Percentiles rank a stretch among this genome's conserved stretches.
These are phyloP conservation scores for Pseudoatta argentina DNA, from an alignment of 1,140 invertebrate species.

Conservation along the genomic window DNA sequence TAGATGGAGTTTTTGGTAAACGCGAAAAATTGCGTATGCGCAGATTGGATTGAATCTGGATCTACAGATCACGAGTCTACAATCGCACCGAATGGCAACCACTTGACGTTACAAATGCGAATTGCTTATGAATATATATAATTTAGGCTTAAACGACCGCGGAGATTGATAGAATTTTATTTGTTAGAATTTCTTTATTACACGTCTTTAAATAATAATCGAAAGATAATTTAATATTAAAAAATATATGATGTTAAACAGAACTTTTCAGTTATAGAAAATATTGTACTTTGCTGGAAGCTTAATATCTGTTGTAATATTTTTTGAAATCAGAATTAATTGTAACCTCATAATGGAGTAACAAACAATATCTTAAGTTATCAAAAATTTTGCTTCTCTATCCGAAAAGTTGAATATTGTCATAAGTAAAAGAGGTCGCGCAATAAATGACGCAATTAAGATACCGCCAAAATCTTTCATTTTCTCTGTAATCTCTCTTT, in stretches of 20 bases:
- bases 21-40: too few species aligned
- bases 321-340: neutral
- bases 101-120: too few species aligned
- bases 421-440: constrained; percentile 8
- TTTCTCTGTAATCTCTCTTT: neutral
- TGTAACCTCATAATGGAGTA: neutral
- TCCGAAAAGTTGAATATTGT: neutral
- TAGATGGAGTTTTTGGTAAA: too few species aligned
- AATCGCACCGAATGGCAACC: too few species aligned
- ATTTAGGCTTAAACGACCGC: too few species aligned
- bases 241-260: neutral
- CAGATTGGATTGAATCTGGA: too few species aligned
- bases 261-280: neutral
- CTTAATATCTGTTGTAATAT: neutral
- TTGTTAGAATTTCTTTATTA: neutral
- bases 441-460: constrained; percentile 44
- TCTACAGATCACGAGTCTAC: too few species aligned
- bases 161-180: too few species aligned
- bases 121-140: too few species aligned
- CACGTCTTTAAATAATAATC: neutral
- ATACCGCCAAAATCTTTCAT: constrained; percentile 31
- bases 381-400: neutral
- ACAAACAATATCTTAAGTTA: constrained; percentile 10
- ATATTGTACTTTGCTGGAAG: neutral
- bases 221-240: neutral